Conservation (phyloP, 2,888 invertebrate genomes). For the Chalcosyrphus nemorum region DNA sequence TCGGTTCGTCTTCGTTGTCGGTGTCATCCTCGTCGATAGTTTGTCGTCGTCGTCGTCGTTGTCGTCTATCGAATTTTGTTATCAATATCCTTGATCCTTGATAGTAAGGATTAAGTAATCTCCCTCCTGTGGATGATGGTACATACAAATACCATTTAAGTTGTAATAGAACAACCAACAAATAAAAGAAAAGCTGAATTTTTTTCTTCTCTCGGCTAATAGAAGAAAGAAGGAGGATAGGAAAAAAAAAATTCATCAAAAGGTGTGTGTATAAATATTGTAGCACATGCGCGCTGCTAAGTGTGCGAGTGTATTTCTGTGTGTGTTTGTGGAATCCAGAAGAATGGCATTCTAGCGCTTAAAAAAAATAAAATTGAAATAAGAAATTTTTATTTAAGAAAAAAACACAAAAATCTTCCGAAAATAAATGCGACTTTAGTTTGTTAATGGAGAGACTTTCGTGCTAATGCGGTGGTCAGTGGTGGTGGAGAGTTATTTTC, state of each 20-base stretch:
- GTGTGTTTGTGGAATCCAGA: constrained; percentile 60
- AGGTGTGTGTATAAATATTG: constrained; percentile 73
- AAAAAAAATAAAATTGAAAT: constrained; percentile 31
- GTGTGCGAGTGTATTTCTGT: constrained; percentile 39
- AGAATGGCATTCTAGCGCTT: constrained; percentile 70
- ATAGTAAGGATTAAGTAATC: constrained; percentile 24
- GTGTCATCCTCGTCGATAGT: constrained; percentile 64
- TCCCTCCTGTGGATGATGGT: constrained; percentile 13
- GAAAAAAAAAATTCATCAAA: constrained; percentile 55
- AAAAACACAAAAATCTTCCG: constrained; percentile 17
- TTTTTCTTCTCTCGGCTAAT: constrained; percentile 27
- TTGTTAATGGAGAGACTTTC: background rate
- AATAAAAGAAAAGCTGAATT: background rate
- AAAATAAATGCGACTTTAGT: background rate
- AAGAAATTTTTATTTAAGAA: background rate
- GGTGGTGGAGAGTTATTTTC: background rate
- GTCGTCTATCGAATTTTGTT: background rate
- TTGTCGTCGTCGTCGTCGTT: background rate
- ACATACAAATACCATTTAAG: constrained; percentile 12
- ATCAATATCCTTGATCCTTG: background rate
- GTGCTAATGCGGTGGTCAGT: background rate
- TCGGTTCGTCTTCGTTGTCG: constrained; percentile 67
- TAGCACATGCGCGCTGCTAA: constrained; percentile 65
- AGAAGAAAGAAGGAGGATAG: constrained; percentile 45
- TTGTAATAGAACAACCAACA: background rate